These are phyloP conservation scores for Sinella curviseta DNA, from an alignment of 1,140 invertebrate species.

Conservation along the genomic window DNA sequence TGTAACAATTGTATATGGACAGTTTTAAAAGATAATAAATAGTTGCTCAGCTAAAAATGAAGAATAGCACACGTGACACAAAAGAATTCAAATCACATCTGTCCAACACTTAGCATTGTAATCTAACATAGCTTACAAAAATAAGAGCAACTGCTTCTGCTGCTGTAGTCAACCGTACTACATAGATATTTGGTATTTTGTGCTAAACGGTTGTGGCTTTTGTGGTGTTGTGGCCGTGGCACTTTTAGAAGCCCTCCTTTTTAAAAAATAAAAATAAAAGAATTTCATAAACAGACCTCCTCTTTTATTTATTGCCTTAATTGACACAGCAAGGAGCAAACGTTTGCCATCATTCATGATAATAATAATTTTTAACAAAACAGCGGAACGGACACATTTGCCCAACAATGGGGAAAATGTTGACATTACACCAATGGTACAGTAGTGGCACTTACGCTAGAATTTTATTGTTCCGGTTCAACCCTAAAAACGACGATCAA, in stretches of 20 bases:
- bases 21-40: slow-evolving; percentile 45
- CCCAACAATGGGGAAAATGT: neutral
- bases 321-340: slow-evolving; percentile 43
- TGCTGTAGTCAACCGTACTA: neutral
- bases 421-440: neutral
- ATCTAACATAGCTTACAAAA: neutral
- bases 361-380: slow-evolving; percentile 6
- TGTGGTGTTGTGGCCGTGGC: slow-evolving; percentile 47
- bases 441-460: neutral
- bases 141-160: neutral
- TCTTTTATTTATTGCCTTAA: slow-evolving; percentile 51
- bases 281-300: slow-evolving; percentile 48
- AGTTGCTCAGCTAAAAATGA: slow-evolving; percentile 25
- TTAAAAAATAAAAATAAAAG: slow-evolving; percentile 4
- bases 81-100: slow-evolving; percentile 32
- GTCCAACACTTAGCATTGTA: slow-evolving; percentile 3
- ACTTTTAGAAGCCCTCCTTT: slow-evolving; percentile 43
- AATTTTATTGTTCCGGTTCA: slow-evolving; percentile 6
- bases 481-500: slow-evolving; percentile 8
- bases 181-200: neutral
- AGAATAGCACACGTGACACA: slow-evolving; percentile 42
- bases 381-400: neutral
- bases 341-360: neutral
- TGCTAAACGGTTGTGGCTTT: slow-evolving; percentile 35
- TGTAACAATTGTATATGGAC: neutral